These are phyloP conservation scores for Eupithecia inturbata DNA, from an alignment of 2,888 invertebrate genomes.

Conservation along the genomic window DNA sequence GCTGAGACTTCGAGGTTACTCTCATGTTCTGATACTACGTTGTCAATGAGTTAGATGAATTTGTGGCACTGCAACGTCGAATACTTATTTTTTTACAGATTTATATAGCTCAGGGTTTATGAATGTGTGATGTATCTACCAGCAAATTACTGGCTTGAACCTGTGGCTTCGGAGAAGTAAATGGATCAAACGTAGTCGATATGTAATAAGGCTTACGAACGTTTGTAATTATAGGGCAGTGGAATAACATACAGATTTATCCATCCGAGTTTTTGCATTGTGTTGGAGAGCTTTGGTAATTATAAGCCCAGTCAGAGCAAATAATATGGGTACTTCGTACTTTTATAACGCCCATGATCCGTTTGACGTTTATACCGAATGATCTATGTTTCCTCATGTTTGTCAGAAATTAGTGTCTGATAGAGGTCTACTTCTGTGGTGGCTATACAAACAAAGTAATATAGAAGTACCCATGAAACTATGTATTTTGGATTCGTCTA, in stretches of 20 bases:
- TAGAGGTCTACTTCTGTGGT: background rate
- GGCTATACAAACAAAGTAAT: background rate
- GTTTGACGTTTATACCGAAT: background rate
- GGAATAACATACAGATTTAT: slow-evolving; percentile 2
- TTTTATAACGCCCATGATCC: background rate
- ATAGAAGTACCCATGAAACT: background rate
- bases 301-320: background rate
- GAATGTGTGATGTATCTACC: slow-evolving; percentile 30
- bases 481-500: background rate
- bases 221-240: background rate
- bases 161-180: slow-evolving; percentile 4
- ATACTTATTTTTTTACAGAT: slow-evolving; percentile 42
- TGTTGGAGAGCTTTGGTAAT: background rate
- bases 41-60: background rate
- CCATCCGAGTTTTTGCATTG: background rate
- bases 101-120: slow-evolving; percentile 33
- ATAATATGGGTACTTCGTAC: background rate
- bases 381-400: background rate
- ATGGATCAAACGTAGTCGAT: background rate
- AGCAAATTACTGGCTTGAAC: slow-evolving; percentile 1
- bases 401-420: background rate
- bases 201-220: background rate
- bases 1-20: background rate
- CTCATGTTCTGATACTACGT: background rate
- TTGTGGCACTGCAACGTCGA: background rate